These are phyloP conservation scores for Caenorhabditis remanei DNA, from an alignment of 1,140 invertebrate genomes.

Conservation along the genomic window DNA sequence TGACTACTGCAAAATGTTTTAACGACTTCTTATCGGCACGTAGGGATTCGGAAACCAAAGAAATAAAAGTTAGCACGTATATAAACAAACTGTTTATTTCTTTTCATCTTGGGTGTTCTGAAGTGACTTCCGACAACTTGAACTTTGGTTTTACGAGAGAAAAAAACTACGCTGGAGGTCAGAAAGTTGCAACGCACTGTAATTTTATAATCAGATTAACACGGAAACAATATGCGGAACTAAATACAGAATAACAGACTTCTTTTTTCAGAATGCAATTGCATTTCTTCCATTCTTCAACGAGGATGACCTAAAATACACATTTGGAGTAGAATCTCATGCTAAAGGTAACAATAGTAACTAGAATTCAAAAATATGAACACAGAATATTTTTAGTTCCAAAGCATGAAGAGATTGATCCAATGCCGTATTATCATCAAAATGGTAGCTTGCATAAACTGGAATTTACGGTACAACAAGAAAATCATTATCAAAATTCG, in stretches of 20 bases:
- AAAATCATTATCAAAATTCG: conserved; percentile 61
- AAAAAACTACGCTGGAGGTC: not conserved
- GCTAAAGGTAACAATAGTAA: conserved; percentile 58
- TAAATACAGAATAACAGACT: not conserved
- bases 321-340: conserved; percentile 71
- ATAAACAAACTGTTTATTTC: conserved; percentile 15
- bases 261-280: conserved; percentile 66
- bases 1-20: not conserved
- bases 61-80: conserved; percentile 27
- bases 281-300: conserved; percentile 74
- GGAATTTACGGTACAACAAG: conserved; percentile 33
- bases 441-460: conserved; percentile 65
- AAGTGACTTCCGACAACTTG: conserved; percentile 14
- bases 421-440: conserved; percentile 60
- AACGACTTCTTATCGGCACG: conserved; percentile 28
- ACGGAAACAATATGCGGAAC: conserved; percentile 33
- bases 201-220: conserved; percentile 47
- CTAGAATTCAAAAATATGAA: not conserved
- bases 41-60: not conserved
- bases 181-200: conserved; percentile 31
- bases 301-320: conserved; percentile 75
- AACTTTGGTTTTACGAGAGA: not conserved
- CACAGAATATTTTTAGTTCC: conserved; percentile 70
- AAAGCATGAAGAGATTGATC: conserved; percentile 71
- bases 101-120: not conserved